Evolutionary conservation across 2,888 invertebrate genomes (phyloP).

Genomic region (Seira ritae): DNA sequence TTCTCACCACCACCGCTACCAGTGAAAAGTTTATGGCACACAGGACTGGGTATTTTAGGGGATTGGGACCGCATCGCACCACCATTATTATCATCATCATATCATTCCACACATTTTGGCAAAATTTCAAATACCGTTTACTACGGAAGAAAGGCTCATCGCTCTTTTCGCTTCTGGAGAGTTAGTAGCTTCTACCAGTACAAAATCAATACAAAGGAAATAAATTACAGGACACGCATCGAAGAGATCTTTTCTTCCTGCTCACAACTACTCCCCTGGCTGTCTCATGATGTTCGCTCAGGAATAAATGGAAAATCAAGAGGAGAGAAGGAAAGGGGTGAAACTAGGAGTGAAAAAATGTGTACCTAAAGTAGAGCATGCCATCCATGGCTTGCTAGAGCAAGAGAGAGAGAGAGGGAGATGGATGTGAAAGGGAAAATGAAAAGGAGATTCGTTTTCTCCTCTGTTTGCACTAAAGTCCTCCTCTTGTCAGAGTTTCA

Average conservation of each 20-base stretch:
- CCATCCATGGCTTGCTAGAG: too few relatives aligned
- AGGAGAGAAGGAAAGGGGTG: constrained; percentile 29
- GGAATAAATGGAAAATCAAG: constrained; percentile 20
- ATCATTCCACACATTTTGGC: constrained; percentile 40
- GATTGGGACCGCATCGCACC: constrained; percentile 18
- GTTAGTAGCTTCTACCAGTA: too few relatives aligned
- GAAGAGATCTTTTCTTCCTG: constrained; percentile 42
- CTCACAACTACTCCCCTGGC: neutral
- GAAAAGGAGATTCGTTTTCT: too few relatives aligned
- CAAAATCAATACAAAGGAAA: constrained; percentile 66
- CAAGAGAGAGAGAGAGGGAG: too few relatives aligned
- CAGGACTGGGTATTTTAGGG: too few relatives aligned
- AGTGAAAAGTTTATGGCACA: constrained; percentile 21
- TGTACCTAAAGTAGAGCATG: too few relatives aligned
- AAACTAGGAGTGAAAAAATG: constrained; percentile 49
- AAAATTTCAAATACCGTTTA: constrained; percentile 56
- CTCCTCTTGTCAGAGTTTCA: too few relatives aligned
- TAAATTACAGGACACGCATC: constrained; percentile 61
- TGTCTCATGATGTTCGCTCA: constrained; percentile 25
- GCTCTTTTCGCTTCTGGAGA: too few relatives aligned
- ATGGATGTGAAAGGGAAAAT: too few relatives aligned
- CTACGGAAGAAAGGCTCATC: too few relatives aligned
- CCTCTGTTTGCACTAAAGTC: too few relatives aligned
- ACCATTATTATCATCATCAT: constrained; percentile 28
- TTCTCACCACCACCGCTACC: constrained; percentile 12